A percentile compares a stretch with the other conserved stretches of the same genome.
Conservation (phyloP, 2,113 vertebrate genomes). For the Diphyllodes magnificus region DNA sequence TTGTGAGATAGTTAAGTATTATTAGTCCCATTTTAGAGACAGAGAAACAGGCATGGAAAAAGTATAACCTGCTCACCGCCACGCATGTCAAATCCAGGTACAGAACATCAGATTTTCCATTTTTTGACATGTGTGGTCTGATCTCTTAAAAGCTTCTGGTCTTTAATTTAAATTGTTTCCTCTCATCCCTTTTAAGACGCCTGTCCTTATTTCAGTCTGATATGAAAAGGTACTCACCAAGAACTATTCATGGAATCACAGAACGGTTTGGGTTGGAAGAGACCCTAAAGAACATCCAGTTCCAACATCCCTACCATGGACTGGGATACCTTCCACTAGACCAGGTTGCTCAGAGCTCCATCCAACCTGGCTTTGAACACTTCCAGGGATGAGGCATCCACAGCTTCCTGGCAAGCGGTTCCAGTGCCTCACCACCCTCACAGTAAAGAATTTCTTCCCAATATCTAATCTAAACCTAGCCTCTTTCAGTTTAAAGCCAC, state of each 20-base stretch:
- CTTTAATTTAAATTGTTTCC: not conserved
- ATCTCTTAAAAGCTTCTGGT: not conserved
- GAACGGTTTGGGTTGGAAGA: not conserved
- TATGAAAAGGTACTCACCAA: not conserved
- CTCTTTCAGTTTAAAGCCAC: not conserved
- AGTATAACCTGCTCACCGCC: not conserved
- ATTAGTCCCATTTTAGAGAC: constrained; percentile 35
- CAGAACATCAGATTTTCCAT: not conserved
- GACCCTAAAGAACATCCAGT: not conserved
- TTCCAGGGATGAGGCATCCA: not conserved
- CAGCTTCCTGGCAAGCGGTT: not conserved
- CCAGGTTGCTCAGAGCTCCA: not conserved
- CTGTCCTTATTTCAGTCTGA: not conserved
- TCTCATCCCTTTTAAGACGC: not conserved
- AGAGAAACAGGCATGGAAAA: not conserved
- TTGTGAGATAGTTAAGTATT: constrained; percentile 41
- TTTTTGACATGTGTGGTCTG: not conserved
- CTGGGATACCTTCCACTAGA: not conserved
- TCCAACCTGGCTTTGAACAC: not conserved
- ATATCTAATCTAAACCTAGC: not conserved
- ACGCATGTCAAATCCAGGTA: not conserved
- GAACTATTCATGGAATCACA: not conserved
- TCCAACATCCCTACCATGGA: not conserved
- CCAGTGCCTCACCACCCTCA: not conserved
- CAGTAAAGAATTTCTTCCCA: not conserved